phyloP scores from a whole-genome alignment of 2,797 vertebrate genomes.

The Gallinago nigripennis region DNA sequence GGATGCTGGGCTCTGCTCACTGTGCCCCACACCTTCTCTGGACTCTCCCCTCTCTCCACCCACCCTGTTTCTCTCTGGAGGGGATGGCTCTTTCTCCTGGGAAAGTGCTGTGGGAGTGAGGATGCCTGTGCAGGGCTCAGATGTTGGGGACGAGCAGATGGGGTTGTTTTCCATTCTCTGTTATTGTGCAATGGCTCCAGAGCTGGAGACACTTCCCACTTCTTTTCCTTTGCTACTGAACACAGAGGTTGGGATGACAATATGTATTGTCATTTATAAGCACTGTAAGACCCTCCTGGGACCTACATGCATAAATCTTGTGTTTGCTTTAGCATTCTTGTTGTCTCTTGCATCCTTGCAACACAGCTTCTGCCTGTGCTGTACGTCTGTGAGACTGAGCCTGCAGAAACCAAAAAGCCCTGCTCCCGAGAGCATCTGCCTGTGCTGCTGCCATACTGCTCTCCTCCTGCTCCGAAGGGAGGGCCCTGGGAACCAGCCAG shows the following conservation, averaged over 20 bases:
- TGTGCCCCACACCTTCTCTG: neutral
- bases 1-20: neutral
- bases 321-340: neutral
- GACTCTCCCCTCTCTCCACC: neutral
- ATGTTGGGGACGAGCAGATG: neutral
- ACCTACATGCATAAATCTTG: slow-evolving; percentile 29
- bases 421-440: neutral
- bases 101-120: neutral
- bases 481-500: neutral
- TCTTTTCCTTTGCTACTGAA: slow-evolving; percentile 41
- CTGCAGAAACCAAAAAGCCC: neutral
- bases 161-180: slow-evolving; percentile 40
- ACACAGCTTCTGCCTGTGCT: neutral
- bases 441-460: neutral
- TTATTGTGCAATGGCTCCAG: slow-evolving; percentile 34
- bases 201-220: slow-evolving; percentile 6
- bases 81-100: neutral
- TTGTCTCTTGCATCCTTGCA: neutral
- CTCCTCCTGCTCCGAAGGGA: neutral
- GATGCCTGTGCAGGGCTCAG: neutral
- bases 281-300: slow-evolving; percentile 11
- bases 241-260: neutral
- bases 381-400: neutral
- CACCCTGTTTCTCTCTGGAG: neutral
- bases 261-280: slow-evolving; percentile 47